phyloP scores from a whole-genome alignment of 2,888 invertebrate genomes.

The Pachydiplax longipennis region DNA sequence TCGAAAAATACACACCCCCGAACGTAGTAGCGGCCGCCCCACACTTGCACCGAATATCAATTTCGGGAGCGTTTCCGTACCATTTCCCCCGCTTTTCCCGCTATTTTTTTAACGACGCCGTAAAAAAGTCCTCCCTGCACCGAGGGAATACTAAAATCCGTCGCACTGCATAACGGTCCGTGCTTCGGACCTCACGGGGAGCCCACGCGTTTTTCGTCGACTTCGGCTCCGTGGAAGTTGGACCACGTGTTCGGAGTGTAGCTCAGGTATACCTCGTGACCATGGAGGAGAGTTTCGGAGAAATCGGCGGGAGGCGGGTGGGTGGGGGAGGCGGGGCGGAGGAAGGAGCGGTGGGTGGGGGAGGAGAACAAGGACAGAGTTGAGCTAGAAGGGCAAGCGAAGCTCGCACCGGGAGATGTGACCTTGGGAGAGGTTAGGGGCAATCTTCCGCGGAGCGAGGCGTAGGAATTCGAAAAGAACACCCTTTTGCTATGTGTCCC shows the following conservation, averaged over 20 bases:
- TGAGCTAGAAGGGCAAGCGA: slow-evolving; percentile 1
- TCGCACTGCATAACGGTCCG: neutral
- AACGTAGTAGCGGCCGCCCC: neutral
- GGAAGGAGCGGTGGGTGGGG: neutral
- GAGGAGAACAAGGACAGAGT: neutral
- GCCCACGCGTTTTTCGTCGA: neutral
- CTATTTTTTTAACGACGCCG: neutral
- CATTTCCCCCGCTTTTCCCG: neutral
- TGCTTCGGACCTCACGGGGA: neutral
- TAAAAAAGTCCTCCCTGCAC: neutral
- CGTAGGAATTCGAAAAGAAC: neutral
- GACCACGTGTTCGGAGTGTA: neutral
- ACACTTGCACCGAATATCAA: neutral
- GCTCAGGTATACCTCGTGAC: neutral
- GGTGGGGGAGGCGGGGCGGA: neutral
- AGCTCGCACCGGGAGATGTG: neutral
- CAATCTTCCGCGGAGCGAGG: neutral
- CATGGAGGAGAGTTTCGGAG: neutral
- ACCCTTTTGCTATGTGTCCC: slow-evolving; percentile 1
- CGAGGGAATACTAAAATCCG: neutral
- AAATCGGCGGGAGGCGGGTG: neutral
- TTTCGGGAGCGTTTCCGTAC: neutral
- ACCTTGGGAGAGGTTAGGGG: slow-evolving; percentile 1
- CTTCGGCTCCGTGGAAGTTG: neutral
- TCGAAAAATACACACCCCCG: neutral